Conservation (phyloP, 1,140 invertebrate genomes). For the Homarus americanus region DNA sequence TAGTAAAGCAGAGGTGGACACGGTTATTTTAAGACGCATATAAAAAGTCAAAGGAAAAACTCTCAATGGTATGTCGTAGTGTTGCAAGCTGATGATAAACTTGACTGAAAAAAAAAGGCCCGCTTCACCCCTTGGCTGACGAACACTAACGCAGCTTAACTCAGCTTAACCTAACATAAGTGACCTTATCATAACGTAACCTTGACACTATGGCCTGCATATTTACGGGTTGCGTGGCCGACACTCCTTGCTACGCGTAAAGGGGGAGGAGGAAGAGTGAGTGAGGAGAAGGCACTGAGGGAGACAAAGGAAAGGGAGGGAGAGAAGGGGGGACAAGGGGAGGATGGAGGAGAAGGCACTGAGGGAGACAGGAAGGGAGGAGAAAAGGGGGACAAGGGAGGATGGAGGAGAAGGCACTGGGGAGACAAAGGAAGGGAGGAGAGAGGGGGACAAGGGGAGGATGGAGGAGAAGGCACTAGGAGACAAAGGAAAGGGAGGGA, state of each 20-base stretch:
- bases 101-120: no score
- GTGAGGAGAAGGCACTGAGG: neutral
- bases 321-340: neutral
- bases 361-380: neutral
- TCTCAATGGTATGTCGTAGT: no score
- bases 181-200: conserved; percentile 1
- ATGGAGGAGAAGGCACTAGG: neutral
- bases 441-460: neutral
- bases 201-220: conserved; percentile 19
- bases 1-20: neutral
- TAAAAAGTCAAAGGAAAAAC: neutral
- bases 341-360: neutral
- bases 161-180: neutral
- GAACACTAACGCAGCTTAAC: neutral
- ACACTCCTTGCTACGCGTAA: neutral
- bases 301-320: neutral
- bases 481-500: neutral
- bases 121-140: no score
- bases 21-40: neutral
- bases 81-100: neutral
- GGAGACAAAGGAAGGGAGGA: neutral
- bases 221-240: conserved; percentile 7
- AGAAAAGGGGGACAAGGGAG: neutral
- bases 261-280: neutral
- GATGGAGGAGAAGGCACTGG: neutral